Base-by-base conservation (phyloP, 2,888 invertebrate genomes). In the Dysmachus trigonus region DNA sequence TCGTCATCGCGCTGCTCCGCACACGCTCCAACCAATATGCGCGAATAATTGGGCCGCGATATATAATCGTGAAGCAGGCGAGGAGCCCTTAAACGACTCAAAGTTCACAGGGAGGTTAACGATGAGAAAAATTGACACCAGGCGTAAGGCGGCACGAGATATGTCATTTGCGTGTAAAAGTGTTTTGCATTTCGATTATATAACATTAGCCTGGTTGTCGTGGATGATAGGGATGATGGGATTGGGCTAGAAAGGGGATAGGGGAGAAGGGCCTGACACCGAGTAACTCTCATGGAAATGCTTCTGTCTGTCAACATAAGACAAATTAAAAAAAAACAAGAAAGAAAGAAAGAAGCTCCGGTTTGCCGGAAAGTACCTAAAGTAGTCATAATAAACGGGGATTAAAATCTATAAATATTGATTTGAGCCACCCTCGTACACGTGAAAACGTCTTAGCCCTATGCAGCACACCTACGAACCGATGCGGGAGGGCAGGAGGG, bases 61-160 rank as follows among this genome's bases (percentile, higher is more conserved):
- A 73, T 71, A 38, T 22, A 73, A 73, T n/a, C 1, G 6, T 7
- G 13, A 2, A 31, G 31, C 10, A 47, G 41, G 31, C 35, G n/a
- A 31, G 35, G n/a, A 8, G 22, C 10, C 41, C 72, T 31, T 2
- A 2, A 38, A 38, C 13, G 15, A 18, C 6, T n/a, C 8, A 1
- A 22, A 47, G 22, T 31, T 35, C 74, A 53, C 35, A 15, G 22
- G 41, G 30, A 85, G 73, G 53, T 47, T 85, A 76, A 76, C 76
- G 53, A 74, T 85, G 76, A 76, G 76, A 85, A 85, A 85, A 85
- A 85, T 85, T 85, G 85, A 85, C 74, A 85, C 85, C 85, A 85
- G 85, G 85, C 85, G 62, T 85, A 85, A 85, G 85, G 53, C 74
- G 73, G 76, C 85, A 85, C 85, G 74, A 73, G 53, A 76, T 31